Evolutionary conservation across 2,888 invertebrate species (phyloP).

Genomic region (Lamellibrachia satsuma): DNA sequence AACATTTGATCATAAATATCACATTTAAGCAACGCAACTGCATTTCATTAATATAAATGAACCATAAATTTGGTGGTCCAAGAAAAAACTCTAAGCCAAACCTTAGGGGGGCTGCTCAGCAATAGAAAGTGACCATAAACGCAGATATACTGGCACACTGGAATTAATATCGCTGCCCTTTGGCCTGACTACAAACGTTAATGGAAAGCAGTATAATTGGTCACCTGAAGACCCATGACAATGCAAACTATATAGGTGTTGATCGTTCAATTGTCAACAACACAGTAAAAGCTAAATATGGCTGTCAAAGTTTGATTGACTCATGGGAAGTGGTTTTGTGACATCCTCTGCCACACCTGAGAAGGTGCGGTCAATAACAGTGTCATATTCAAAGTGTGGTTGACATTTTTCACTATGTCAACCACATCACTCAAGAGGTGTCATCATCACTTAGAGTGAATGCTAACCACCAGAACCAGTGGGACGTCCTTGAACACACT

Average conservation of each 20-base stretch:
- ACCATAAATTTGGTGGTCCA: not conserved
- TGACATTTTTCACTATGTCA: not conserved
- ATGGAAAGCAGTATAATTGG: not conserved
- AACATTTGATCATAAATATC: not conserved
- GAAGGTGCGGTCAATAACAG: not conserved
- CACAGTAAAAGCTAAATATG: not conserved
- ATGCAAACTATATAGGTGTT: not conserved
- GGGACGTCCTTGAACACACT: not conserved
- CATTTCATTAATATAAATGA: slow-evolving; percentile 17
- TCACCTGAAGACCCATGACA: not conserved
- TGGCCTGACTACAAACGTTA: not conserved
- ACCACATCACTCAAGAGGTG: not conserved
- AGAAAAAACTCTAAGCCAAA: not conserved
- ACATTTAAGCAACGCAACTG: not conserved
- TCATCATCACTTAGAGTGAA: not conserved
- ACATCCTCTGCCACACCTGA: not conserved
- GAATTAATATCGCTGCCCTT: not conserved
- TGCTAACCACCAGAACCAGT: not conserved
- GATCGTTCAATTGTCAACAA: not conserved
- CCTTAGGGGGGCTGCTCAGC: not conserved
- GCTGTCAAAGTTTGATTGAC: not conserved
- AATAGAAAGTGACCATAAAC: not conserved
- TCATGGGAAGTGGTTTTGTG: not conserved
- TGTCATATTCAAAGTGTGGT: not conserved
- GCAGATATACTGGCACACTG: not conserved